phyloP scores from a whole-genome alignment of 2,113 vertebrate species.

The Oreochromis aureus region DNA sequence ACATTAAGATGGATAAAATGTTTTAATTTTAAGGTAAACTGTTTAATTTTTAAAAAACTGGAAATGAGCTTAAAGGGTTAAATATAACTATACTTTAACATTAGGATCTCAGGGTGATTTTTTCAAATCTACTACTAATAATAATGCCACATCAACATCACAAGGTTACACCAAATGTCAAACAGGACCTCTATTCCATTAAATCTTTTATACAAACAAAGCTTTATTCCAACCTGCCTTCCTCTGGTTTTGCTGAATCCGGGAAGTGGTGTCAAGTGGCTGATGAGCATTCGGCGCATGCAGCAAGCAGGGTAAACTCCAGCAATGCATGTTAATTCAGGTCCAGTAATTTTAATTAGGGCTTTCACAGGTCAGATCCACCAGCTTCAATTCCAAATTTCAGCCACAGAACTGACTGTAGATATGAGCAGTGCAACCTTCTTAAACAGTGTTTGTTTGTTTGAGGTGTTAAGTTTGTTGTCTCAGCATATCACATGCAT shows the following conservation, averaged over 20 bases:
- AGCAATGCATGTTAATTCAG: slow-evolving; percentile 39
- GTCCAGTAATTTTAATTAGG: slow-evolving; percentile 30
- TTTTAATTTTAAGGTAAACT: background rate
- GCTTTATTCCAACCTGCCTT: background rate
- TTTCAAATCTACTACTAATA: background rate
- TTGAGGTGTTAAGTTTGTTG: background rate
- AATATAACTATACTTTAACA: background rate
- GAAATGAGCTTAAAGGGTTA: background rate
- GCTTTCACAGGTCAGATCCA: slow-evolving; percentile 3
- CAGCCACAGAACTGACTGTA: background rate
- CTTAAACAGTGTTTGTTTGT: background rate
- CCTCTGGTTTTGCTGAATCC: slow-evolving; percentile 9
- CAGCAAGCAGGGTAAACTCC: slow-evolving; percentile 20
- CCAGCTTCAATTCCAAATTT: background rate
- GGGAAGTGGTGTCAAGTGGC: slow-evolving; percentile 42
- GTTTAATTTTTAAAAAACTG: background rate
- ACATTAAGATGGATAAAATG: background rate
- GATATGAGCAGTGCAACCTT: background rate
- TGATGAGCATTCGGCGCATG: slow-evolving; percentile 28
- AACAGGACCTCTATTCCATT: background rate
- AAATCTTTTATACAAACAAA: slow-evolving; percentile 4
- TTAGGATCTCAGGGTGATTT: background rate
- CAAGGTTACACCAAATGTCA: background rate
- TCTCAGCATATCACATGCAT: background rate
- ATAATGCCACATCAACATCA: background rate